phyloP scores from a whole-genome alignment of 2,888 invertebrate genomes.

The Itoplectis maculator region DNA sequence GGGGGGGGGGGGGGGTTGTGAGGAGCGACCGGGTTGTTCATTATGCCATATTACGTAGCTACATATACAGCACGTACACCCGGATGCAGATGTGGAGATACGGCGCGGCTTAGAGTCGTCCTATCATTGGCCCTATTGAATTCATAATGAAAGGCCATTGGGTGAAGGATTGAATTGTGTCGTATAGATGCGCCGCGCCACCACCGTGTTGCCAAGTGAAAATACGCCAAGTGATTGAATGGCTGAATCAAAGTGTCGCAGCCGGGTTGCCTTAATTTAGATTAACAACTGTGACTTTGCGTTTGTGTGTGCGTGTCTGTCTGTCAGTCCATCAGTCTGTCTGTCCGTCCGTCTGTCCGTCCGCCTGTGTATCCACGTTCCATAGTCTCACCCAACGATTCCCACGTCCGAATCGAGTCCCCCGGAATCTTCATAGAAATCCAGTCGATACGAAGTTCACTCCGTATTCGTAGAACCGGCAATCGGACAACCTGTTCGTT shows the following conservation, averaged over 20 bases:
- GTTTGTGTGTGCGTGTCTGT: neutral
- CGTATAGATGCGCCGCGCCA: constrained; percentile 25
- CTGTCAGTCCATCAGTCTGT: no score
- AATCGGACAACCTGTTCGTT: constrained; percentile 20
- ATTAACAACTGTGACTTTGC: constrained; percentile 54
- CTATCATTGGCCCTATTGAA: constrained; percentile 67
- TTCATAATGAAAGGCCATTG: constrained; percentile 64
- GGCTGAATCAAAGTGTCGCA: constrained; percentile 66
- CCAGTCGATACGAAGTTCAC: neutral
- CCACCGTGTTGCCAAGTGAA: constrained; percentile 57
- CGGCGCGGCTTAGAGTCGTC: constrained; percentile 14
- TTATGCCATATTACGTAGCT: neutral
- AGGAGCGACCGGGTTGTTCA: neutral
- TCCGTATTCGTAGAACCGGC: constrained; percentile 1
- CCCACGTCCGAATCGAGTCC: neutral
- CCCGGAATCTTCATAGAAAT: constrained; percentile 2
- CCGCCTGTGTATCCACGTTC: neutral
- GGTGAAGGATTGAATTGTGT: constrained; percentile 4
- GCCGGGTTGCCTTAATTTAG: constrained; percentile 56
- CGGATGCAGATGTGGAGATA: constrained; percentile 26
- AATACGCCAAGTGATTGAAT: constrained; percentile 70
- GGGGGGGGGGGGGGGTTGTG: no score
- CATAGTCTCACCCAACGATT: constrained; percentile 1
- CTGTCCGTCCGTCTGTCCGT: neutral
- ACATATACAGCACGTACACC: neutral